A percentile compares a stretch with the other conserved stretches of the same genome.
Conservation (phyloP, 2,888 invertebrate species). For the Candidula unifasciata region DNA sequence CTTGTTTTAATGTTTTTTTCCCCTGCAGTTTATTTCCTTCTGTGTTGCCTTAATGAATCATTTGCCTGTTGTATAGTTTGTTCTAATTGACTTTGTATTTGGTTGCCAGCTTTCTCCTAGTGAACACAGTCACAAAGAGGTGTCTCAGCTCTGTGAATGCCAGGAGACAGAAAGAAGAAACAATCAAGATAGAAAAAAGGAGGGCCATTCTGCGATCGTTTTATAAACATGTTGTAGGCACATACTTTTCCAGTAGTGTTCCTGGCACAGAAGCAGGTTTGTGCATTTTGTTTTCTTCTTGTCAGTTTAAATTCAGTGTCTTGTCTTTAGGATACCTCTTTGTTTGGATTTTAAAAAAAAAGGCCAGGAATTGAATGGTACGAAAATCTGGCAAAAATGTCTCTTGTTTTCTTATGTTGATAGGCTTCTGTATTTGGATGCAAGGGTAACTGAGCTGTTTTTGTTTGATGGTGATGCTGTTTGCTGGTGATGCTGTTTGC, state of each 20-base stretch:
- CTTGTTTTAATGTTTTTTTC: too few species aligned
- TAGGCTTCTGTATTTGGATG: too few species aligned
- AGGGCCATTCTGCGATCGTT: slow-evolving; percentile 69
- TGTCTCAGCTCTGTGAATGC: slow-evolving; percentile 64
- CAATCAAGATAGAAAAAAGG: slow-evolving; percentile 57
- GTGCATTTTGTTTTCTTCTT: neutral
- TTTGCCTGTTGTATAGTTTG: too few species aligned
- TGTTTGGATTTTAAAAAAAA: neutral
- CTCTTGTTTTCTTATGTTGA: too few species aligned
- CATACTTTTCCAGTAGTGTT: slow-evolving; percentile 65
- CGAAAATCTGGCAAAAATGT: too few species aligned
- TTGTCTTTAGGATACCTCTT: neutral
- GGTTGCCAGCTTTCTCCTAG: slow-evolving; percentile 68
- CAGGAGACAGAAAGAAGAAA: slow-evolving; percentile 53
- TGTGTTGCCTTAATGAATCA: too few species aligned
- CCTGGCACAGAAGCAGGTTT: slow-evolving; percentile 66
- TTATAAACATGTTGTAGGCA: slow-evolving; percentile 70
- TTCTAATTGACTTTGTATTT: slow-evolving; percentile 11
- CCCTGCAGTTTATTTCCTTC: too few species aligned
- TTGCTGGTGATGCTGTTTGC: too few species aligned
- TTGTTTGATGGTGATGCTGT: too few species aligned
- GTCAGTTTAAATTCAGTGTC: neutral
- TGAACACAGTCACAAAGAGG: slow-evolving; percentile 66
- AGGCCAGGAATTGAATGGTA: neutral
- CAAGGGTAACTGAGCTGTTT: too few species aligned